Conservation (phyloP, 2,113 vertebrate genomes). For the Xenopus tropicalis region DNA sequence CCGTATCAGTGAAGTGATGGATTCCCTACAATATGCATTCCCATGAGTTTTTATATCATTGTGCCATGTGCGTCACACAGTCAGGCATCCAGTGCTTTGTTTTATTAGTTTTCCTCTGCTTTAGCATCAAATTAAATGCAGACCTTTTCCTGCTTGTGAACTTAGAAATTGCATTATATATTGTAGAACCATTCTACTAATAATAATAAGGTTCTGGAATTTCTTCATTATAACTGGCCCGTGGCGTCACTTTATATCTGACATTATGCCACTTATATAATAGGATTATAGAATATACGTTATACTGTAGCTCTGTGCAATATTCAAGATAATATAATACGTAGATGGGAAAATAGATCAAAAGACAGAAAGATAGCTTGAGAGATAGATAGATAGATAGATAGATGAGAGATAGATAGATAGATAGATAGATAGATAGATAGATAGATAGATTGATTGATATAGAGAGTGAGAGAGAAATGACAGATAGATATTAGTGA, state of each 20-base stretch:
- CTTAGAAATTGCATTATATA: conserved; percentile 10
- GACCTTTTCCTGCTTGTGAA: conserved; percentile 13
- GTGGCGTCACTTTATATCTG: neutral
- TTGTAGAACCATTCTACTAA: neutral
- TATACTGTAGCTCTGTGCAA: neutral
- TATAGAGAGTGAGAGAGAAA: too few relatives aligned
- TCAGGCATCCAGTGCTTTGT: neutral
- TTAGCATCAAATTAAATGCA: conserved; percentile 22
- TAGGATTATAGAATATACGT: neutral
- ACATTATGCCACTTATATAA: neutral
- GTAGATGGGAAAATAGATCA: neutral
- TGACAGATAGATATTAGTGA: too few relatives aligned
- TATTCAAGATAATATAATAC: neutral
- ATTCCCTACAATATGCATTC: neutral
- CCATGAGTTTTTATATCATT: neutral
- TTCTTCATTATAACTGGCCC: neutral
- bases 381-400: neutral
- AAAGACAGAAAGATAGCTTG: neutral
- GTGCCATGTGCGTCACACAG: conserved; percentile 3
- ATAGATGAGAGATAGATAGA: too few relatives aligned
- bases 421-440: too few relatives aligned
- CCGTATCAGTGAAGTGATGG: neutral
- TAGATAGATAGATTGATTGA: too few relatives aligned
- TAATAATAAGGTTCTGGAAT: neutral
- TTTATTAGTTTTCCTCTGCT: conserved; percentile 8